Conservation (phyloP, 2,888 invertebrate species). For the Tetragonula carbonaria region DNA sequence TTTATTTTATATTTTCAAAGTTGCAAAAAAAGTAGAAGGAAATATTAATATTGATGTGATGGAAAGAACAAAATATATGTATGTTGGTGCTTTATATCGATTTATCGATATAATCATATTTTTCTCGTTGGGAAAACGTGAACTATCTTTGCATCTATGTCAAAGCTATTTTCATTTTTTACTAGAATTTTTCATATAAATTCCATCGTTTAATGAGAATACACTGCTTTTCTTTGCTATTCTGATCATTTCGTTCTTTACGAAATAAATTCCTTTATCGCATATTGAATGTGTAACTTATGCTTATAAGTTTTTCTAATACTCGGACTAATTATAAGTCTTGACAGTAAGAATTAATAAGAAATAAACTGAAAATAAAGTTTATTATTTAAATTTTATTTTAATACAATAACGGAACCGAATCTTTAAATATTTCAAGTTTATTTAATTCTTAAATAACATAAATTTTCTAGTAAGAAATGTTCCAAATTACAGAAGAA, state of each 20-base stretch:
- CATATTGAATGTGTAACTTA: neutral
- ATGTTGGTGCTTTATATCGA: constrained; percentile 26
- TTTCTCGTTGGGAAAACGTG: constrained; percentile 16
- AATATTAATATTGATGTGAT: constrained; percentile 20
- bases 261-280: neutral
- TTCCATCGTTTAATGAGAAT: constrained; percentile 30
- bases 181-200: constrained; percentile 32
- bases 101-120: constrained; percentile 42
- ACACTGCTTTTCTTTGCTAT: neutral
- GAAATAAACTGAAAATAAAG: neutral
- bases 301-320: neutral
- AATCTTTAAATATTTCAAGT: no score
- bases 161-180: constrained; percentile 35
- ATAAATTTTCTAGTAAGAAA: no score
- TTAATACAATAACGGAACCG: no score
- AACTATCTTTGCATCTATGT: constrained; percentile 31
- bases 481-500: no score
- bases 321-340: neutral
- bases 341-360: neutral
- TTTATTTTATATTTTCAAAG: constrained; percentile 28
- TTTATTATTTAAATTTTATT: neutral
- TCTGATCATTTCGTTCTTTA: neutral
- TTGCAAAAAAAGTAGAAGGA: neutral
- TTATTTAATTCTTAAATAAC: no score
- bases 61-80: constrained; percentile 26